Base-by-base conservation (phyloP, 2,888 invertebrate genomes). In the Phlogophora meticulosa region DNA sequence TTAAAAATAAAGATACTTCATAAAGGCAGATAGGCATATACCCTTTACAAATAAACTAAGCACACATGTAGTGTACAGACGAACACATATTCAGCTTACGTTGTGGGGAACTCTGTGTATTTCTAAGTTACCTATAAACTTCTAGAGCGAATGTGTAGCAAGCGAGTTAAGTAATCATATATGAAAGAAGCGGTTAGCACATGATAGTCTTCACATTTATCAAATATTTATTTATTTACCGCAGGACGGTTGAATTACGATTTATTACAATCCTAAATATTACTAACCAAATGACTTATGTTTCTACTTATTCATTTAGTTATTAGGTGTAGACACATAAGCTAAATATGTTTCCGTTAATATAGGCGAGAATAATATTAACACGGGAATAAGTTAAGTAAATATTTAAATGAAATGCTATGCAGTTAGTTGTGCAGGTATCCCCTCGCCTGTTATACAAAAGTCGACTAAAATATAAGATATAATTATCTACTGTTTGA, bases 11-110 rank as follows among this genome's bases (percentile, higher is more conserved):
- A 78, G 51, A 70, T 74, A 74, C 42, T 72, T 66, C 51, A 60
- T 78, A 79, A 75, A 80, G 79, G 81, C 82, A 80, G 72, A 76
- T 59, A 80, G 78, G 72, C 76, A 79, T 65, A 76, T 60, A 62
- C 51, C 52, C 32, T 74, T 67, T 71, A 73, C 67, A 76, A 79
- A 76, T 80, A 72, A 82, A 77, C 68, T 71, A 80, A 4, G 5
- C 28, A 79, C 49, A 52, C 20, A 70, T 15, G 76, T 79, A 80
- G 28, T 64, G 64, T 75, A 65, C 34, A 36, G 24, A 58, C 55
- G 63, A 56, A 15, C 22, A 74, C 69, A 81, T 80, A 77, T 77
- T 77, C 59, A 81, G 83, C 78, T 74, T 77, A 80, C 48, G 10
- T 40, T 58, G 20, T 49, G 61, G 61, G 24, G 74, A 56, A 60